Conservation (phyloP, 37 sponge, comb jelly and placozoan species). For the Petrosia ficiformis region DNA sequence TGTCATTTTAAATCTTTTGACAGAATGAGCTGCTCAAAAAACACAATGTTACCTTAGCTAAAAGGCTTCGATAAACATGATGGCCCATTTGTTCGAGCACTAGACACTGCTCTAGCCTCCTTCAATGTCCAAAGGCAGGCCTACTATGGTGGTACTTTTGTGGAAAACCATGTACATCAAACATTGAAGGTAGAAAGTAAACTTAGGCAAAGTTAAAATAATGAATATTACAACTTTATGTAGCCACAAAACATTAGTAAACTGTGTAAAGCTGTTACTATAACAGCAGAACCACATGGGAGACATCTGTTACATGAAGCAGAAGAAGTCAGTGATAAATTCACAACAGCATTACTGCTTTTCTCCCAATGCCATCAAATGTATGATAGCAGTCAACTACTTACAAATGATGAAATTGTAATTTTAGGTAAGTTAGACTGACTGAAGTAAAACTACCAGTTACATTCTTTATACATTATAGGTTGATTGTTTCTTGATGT, state of each 20-base stretch:
- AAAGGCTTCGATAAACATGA: background rate
- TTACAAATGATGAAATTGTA: too few relatives aligned
- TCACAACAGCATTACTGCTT: background rate
- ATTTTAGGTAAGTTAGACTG: too few relatives aligned
- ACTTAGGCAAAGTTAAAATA: background rate
- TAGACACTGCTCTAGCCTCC: background rate
- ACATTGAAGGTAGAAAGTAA: constrained; percentile 10
- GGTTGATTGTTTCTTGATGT: too few relatives aligned
- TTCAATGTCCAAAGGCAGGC: too few relatives aligned
- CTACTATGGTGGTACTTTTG: too few relatives aligned
- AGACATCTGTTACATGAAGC: background rate
- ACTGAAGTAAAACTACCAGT: too few relatives aligned
- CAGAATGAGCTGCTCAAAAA: background rate
- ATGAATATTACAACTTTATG: background rate
- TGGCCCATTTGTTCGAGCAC: background rate
- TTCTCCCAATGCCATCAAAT: background rate
- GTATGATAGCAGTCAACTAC: background rate
- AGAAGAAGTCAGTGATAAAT: background rate
- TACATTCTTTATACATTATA: too few relatives aligned
- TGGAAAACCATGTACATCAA: constrained; percentile 2
- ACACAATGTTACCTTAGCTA: background rate
- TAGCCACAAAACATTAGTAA: background rate
- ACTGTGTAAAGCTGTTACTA: background rate
- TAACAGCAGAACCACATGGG: background rate
- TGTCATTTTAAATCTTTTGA: too few relatives aligned